Evolutionary conservation across 53 echinoderm and acorn worm genomes (phyloP).

Genomic region (Arbacia lixula): DNA sequence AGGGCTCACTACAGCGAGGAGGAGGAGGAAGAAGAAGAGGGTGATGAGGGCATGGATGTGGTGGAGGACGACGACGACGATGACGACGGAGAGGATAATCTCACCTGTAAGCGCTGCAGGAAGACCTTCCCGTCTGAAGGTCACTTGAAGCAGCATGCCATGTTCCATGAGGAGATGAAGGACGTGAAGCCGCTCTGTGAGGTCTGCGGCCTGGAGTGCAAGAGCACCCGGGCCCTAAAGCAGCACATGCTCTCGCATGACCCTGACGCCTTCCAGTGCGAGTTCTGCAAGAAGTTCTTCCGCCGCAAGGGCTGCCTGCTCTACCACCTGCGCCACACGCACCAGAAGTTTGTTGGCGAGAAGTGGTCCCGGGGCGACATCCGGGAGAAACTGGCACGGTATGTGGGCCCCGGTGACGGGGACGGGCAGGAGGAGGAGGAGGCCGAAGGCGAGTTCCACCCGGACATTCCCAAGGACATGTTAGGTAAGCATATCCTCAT

Average conservation of each 20-base stretch:
- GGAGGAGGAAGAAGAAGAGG: background rate
- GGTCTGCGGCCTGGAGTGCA: conserved; percentile 45
- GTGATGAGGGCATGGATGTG: no score
- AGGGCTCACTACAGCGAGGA: background rate
- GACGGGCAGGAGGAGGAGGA: background rate
- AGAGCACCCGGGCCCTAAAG: conserved; percentile 10
- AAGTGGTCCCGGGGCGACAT: conserved; percentile 39
- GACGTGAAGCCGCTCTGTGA: conserved; percentile 43
- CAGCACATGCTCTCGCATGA: conserved; percentile 39
- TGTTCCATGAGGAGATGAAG: conserved; percentile 28
- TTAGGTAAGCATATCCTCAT: conserved; percentile 44
- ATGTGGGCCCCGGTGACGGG: conserved; percentile 45
- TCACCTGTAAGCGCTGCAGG: conserved; percentile 13
- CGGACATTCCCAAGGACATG: conserved; percentile 49
- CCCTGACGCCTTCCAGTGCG: conserved; percentile 16
- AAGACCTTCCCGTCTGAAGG: conserved; percentile 27
- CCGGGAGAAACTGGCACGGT: conserved; percentile 34
- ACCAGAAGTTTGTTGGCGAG: conserved; percentile 25
- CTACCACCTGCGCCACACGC: conserved; percentile 35
- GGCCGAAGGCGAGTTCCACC: conserved; percentile 24
- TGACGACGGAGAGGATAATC: background rate
- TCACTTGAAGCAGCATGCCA: conserved; percentile 4
- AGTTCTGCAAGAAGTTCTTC: conserved; percentile 29
- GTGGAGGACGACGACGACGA: no score
- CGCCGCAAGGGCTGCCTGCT: conserved; percentile 19